Evolutionary conservation across 2,888 invertebrate genomes (phyloP).

Genomic region (Pyrgus malvae): DNA sequence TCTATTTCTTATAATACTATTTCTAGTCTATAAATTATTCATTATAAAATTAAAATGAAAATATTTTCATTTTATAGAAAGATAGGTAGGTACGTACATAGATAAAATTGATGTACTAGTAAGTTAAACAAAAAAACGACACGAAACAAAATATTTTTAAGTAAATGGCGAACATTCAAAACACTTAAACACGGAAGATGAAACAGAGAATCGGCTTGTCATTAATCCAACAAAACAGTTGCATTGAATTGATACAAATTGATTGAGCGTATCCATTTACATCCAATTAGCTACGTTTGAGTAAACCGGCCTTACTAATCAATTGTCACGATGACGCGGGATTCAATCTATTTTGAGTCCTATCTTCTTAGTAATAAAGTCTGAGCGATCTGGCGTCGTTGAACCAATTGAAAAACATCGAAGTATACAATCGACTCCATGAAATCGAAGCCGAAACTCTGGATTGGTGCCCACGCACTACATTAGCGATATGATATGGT

Average conservation of each 20-base stretch:
- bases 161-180: too few species aligned
- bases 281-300: constrained; percentile 24
- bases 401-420: constrained; percentile 44
- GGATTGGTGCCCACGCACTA: constrained; percentile 55
- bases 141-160: too few species aligned
- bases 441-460: constrained; percentile 42
- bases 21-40: too few species aligned
- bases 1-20: too few species aligned
- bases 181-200: not conserved
- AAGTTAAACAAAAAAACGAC: too few species aligned
- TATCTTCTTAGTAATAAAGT: not conserved
- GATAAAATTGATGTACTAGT: not conserved
- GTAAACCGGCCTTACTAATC: constrained; percentile 20
- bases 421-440: constrained; percentile 36
- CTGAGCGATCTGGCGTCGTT: not conserved
- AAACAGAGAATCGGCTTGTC: constrained; percentile 6
- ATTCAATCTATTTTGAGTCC: not conserved
- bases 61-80: too few species aligned
- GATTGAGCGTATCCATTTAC: constrained; percentile 24
- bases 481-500: constrained; percentile 47
- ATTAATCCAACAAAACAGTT: constrained; percentile 3
- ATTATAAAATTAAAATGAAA: too few species aligned
- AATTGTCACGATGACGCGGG: not conserved
- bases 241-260: constrained; percentile 12
- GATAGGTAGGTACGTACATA: too few species aligned